These are phyloP conservation scores for Halocaridina rubra DNA, from an alignment of 2,888 invertebrate genomes.

Conservation along the genomic window DNA sequence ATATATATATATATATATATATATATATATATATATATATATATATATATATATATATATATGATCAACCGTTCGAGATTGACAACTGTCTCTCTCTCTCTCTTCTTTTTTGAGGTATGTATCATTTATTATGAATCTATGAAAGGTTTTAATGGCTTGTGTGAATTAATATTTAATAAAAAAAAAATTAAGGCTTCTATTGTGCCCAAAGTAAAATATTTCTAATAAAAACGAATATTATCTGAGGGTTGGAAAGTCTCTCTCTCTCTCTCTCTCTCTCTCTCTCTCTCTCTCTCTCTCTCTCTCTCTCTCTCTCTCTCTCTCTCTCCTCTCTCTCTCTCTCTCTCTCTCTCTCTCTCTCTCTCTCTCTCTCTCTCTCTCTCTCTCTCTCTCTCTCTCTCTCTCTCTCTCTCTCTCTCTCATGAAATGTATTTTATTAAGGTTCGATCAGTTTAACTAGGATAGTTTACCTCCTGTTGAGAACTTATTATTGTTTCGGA, in stretches of 20 bases:
- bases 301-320: neutral
- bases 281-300: neutral
- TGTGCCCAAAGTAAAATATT: no score
- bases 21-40: constrained; percentile 12
- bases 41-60: constrained; percentile 4
- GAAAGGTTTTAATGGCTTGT: no score
- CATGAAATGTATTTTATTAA: neutral
- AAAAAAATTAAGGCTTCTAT: no score
- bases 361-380: neutral
- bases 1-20: constrained; percentile 22
- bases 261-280: neutral
- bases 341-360: neutral
- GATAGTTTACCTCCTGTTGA: neutral
- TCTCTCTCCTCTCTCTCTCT: neutral
- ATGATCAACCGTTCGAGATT: neutral
- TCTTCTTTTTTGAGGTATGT: neutral
- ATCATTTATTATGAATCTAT: no score
- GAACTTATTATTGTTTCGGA: neutral
- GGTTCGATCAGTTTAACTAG: neutral
- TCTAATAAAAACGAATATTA: no score
- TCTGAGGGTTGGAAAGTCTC: no score
- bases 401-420: neutral
- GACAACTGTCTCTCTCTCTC: neutral
- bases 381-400: neutral
- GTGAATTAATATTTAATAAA: no score